Conservation (phyloP, 2,888 invertebrate genomes). For the Drosophila lacicola region DNA sequence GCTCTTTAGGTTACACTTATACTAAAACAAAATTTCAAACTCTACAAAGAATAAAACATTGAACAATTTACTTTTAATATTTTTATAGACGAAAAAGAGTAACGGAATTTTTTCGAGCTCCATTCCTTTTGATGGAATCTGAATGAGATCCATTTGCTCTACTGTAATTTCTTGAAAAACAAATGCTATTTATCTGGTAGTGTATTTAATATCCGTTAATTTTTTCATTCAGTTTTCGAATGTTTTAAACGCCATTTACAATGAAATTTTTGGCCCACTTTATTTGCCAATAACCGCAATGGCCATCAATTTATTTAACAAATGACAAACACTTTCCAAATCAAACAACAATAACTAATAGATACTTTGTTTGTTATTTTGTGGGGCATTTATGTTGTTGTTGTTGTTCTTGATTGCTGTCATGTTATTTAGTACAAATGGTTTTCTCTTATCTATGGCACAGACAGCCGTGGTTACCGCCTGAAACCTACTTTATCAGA, state of each 20-base stretch:
- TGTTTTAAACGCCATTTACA: constrained; percentile 35
- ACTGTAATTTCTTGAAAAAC: neutral
- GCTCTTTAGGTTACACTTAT: no score
- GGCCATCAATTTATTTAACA: constrained; percentile 80
- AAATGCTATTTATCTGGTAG: neutral
- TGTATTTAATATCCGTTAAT: constrained; percentile 2
- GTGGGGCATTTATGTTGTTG: constrained; percentile 30
- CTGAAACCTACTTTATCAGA: constrained; percentile 48
- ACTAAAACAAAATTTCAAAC: no score
- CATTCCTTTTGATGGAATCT: no score
- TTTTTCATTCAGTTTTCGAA: constrained; percentile 16
- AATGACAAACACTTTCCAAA: constrained; percentile 79
- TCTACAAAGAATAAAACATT: no score
- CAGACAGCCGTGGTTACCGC: constrained; percentile 22
- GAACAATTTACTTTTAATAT: no score
- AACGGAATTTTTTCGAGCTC: no score
- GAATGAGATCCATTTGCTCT: neutral
- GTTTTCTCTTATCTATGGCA: constrained; percentile 60
- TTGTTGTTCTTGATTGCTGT: constrained; percentile 13
- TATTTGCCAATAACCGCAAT: constrained; percentile 72
- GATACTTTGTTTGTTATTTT: constrained; percentile 64
- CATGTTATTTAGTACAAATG: constrained; percentile 73
- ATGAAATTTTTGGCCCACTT: constrained; percentile 45
- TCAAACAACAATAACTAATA: constrained; percentile 81
- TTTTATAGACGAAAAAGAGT: no score